Evolutionary conservation across 1,140 invertebrate species (phyloP), one percentile per base, ranked within the genome.

Genomic region (Drosophila melanogaster): DNA sequence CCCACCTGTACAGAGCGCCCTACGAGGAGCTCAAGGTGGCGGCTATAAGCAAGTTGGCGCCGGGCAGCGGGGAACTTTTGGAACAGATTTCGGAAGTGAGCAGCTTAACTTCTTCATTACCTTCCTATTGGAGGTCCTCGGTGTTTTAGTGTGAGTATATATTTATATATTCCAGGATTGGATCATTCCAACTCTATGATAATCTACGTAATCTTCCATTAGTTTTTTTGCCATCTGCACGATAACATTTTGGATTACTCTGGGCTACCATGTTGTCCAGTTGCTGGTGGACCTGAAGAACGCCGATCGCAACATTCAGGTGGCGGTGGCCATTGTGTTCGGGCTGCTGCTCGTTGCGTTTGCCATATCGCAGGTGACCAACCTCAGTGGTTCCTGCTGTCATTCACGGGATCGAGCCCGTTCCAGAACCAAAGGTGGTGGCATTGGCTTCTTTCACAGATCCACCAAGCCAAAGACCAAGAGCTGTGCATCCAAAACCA

Each of bases 221-320:
- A 91, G 90, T 1, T 91, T 91, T 44, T 81, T 91, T 56, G 70
- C 90, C 46, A 59, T 91, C 15, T 86, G 79, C 43, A 72, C 81
- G 12, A 57, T 90, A 5, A 81, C 72, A 1, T 91, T 91, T 49
- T 91, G 81, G 85, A 26, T 90, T 14, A 67, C 70, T 0, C 14
- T 91, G 47, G 66, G 57, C 44, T 81, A 86, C 38, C 79, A 86
- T 19, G 30, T 80, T 3, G 40, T 70, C 4, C 73, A 67, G 30
- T 22, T 84, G 44, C 4, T 77, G 26, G 6, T 89, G 6, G 65
- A 80, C 24, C 49, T 87, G 0, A 89, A 77, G 30, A 67, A 77
- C 11, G 84, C 84, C 10, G 66, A 89, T 7, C 85, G 85, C 8
- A 74, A 64, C 22, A 65, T 89, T 4, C 71, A 89, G 33, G 51